phyloP scores from a whole-genome alignment of 2,113 vertebrate species.

The Athene noctua region DNA sequence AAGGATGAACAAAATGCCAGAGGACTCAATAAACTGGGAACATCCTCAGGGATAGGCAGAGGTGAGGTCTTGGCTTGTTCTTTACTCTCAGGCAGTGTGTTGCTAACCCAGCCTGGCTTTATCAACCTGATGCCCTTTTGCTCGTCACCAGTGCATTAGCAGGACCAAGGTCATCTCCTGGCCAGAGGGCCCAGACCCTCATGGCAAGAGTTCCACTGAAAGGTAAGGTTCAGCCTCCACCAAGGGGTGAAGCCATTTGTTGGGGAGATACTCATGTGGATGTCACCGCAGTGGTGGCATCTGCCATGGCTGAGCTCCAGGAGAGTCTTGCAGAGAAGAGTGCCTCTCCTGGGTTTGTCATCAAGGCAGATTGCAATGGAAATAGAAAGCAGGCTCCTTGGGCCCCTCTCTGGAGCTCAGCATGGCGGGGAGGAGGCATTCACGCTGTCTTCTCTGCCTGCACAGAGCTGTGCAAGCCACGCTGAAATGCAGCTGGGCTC shows the following conservation, averaged over 20 bases:
- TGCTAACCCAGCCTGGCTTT: background rate
- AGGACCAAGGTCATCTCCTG: background rate
- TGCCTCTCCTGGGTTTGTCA: background rate
- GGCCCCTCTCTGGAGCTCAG: background rate
- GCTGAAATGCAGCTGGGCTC: background rate
- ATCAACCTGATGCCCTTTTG: background rate
- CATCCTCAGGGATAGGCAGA: background rate
- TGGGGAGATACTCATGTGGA: background rate
- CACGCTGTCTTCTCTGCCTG: background rate
- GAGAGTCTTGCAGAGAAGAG: background rate
- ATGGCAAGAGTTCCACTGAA: background rate
- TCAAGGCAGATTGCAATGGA: background rate
- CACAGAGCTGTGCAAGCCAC: background rate
- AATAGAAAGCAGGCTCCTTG: background rate
- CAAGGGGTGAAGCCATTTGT: background rate
- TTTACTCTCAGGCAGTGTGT: fast-evolving
- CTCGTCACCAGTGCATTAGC: background rate
- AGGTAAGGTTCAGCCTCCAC: background rate
- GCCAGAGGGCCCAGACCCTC: background rate
- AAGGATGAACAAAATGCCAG: background rate
- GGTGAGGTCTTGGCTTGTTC: background rate
- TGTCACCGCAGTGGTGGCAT: background rate
- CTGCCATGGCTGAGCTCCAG: background rate
- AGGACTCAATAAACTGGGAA: background rate
- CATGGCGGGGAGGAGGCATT: background rate